Conservation (phyloP, 2,113 vertebrate species). For the Tylochromis polylepis region DNA sequence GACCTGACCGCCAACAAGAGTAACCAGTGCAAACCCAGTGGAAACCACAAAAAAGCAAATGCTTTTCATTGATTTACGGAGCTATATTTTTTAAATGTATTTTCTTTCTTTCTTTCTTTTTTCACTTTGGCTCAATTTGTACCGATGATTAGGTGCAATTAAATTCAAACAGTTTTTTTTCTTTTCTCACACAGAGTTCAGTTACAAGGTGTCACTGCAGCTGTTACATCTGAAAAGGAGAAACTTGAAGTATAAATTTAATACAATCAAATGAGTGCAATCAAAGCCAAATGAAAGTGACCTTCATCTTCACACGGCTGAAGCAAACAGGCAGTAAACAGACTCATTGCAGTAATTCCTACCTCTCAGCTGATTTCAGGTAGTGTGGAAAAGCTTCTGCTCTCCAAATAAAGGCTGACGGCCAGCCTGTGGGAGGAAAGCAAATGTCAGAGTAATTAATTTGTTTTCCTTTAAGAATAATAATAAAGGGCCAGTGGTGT, state of each 20-base stretch:
- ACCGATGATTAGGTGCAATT: not conserved
- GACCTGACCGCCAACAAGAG: not conserved
- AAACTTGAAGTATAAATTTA: not conserved
- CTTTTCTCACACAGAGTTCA: not conserved
- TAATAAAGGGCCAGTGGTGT: not conserved
- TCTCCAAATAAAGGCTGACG: conserved; percentile 10
- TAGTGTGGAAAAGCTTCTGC: not conserved
- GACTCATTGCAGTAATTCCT: not conserved
- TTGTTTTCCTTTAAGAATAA: conserved; percentile 14
- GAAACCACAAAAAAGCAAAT: not conserved
- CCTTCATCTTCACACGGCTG: not conserved
- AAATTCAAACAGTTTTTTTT: not conserved
- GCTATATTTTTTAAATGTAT: not conserved
- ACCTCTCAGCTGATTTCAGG: conserved; percentile 24
- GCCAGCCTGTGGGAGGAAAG: conserved; percentile 10
- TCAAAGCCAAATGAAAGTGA: conserved; percentile 8
- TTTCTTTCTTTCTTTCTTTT: not conserved
- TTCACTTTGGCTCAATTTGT: not conserved
- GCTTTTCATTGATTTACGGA: not conserved
- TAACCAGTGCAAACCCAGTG: not conserved
- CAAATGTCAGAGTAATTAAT: conserved; percentile 18
- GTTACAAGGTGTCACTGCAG: not conserved
- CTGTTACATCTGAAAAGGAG: not conserved
- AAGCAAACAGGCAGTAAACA: conserved; percentile 11
- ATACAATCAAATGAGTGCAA: not conserved